These are phyloP conservation scores for Molorchus minor DNA, from an alignment of 2,888 invertebrate genomes.

Conservation along the genomic window DNA sequence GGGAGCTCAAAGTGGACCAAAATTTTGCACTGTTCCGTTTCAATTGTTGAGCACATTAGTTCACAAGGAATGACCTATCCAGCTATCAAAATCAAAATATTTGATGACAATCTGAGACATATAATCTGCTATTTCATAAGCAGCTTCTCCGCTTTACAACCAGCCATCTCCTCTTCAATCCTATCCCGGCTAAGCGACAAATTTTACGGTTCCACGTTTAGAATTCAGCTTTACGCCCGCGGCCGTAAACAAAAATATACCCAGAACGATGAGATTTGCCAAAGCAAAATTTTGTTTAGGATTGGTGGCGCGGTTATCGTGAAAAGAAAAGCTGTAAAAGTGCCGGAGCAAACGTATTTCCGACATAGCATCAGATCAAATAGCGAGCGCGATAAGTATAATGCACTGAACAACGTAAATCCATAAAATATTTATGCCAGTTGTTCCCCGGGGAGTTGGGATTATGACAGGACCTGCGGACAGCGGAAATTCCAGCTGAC, in stretches of 20 bases:
- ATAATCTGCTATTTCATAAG: no score
- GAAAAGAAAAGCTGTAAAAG: slow-evolving; percentile 34
- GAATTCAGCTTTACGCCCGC: slow-evolving; percentile 2
- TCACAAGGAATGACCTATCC: no score
- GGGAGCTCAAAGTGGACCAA: no score
- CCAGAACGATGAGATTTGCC: slow-evolving; percentile 6
- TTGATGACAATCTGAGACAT: no score
- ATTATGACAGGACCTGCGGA: slow-evolving; percentile 58
- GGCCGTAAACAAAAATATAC: slow-evolving; percentile 11
- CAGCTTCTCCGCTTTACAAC: neutral
- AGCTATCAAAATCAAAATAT: no score
- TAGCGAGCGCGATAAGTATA: slow-evolving; percentile 63
- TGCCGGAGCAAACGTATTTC: slow-evolving; percentile 47
- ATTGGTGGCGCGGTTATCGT: slow-evolving; percentile 24
- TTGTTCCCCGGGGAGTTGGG: slow-evolving; percentile 59
- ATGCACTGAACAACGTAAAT: slow-evolving; percentile 64
- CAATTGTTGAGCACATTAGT: no score
- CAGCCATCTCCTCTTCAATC: neutral
- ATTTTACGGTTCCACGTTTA: slow-evolving; percentile 6
- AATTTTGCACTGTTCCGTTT: no score
- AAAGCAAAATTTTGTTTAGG: slow-evolving; percentile 17
- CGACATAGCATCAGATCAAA: slow-evolving; percentile 59
- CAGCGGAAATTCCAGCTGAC: no score
- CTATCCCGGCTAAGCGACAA: slow-evolving; percentile 1
- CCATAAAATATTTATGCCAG: slow-evolving; percentile 64